These are phyloP conservation scores for Elephas maximus DNA, from an alignment of 2,113 vertebrate genomes.

Conservation along the genomic window DNA sequence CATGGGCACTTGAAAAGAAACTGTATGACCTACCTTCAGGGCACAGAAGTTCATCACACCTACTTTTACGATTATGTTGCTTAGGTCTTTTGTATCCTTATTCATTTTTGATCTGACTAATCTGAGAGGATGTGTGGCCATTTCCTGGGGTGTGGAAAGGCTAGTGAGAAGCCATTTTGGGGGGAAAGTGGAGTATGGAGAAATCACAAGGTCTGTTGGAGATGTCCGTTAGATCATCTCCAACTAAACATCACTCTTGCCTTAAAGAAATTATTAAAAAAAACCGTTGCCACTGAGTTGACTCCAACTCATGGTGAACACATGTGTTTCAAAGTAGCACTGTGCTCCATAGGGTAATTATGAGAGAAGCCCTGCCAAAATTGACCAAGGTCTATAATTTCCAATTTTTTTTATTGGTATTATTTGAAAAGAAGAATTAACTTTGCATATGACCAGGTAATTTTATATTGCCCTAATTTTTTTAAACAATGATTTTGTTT, in stretches of 20 bases:
- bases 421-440: neutral
- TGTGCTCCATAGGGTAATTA: neutral
- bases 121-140: neutral
- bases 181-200: neutral
- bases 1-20: neutral
- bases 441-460: neutral
- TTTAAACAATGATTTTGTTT: neutral
- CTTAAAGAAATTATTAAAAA: neutral
- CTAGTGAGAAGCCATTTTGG: neutral
- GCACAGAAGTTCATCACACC: neutral
- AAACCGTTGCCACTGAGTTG: neutral
- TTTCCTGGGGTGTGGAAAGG: neutral
- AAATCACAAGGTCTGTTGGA: neutral
- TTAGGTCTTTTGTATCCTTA: neutral
- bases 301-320: neutral
- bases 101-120: neutral
- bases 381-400: neutral
- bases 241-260: conserved; percentile 13
- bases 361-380: neutral
- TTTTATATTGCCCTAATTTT: conserved; percentile 25
- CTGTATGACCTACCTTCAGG: neutral
- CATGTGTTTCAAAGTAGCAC: neutral
- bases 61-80: neutral
- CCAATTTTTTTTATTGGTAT: conserved; percentile 10
- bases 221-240: neutral